Evolutionary conservation across 2,797 vertebrate species (phyloP).

Genomic region (Limosa lapponica): DNA sequence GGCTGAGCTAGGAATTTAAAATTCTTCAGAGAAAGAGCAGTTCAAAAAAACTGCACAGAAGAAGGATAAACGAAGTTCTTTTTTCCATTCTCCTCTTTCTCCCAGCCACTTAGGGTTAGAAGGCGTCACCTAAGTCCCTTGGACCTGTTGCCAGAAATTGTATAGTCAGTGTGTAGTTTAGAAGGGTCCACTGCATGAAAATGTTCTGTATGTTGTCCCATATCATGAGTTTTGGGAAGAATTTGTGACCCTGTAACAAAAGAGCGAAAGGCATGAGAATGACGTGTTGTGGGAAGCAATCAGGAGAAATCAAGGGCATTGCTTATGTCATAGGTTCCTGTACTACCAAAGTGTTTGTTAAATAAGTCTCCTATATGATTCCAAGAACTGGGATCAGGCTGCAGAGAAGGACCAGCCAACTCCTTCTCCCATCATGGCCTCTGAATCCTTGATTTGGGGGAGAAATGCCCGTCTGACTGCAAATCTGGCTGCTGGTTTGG

Average conservation of each 20-base stretch:
- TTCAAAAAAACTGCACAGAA: not conserved
- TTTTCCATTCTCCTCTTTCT: not conserved
- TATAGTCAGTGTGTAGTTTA: not conserved
- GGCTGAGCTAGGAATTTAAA: not conserved
- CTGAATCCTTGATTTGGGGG: not conserved
- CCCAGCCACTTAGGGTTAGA: not conserved
- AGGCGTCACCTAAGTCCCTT: not conserved
- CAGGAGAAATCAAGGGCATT: conserved; percentile 35
- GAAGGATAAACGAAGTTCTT: not conserved
- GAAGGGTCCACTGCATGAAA: not conserved
- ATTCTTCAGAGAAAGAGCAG: not conserved
- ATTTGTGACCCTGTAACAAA: not conserved
- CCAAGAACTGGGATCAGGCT: not conserved
- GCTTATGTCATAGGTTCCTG: not conserved
- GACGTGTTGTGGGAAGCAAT: not conserved
- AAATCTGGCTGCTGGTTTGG: conserved; percentile 39
- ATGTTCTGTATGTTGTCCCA: not conserved
- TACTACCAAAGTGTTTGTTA: not conserved
- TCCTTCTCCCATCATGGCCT: not conserved
- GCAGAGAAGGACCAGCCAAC: not conserved
- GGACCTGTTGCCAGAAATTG: conserved; percentile 14
- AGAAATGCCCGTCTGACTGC: not conserved
- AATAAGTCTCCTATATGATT: not conserved
- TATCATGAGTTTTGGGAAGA: not conserved
- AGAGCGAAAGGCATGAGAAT: not conserved